Evolutionary conservation across 1,140 invertebrate species (phyloP), one percentile per base, ranked within the genome.

Genomic region (Calephelis nemesis): DNA sequence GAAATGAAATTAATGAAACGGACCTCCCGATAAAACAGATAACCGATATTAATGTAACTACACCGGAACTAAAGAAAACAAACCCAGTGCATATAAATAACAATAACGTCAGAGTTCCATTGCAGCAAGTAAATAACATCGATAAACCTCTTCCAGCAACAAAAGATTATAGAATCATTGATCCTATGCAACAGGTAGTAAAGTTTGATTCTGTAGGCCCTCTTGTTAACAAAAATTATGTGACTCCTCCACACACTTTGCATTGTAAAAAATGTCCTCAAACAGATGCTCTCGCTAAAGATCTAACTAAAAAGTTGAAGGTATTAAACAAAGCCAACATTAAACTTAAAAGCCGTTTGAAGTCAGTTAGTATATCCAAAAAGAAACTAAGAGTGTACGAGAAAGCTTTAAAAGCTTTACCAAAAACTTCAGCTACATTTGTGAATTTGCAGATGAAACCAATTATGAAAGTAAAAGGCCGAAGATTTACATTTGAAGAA

Each of bases 401-500:
- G 11, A 58, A 58, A 39, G 52, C 11, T 6, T 30, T 13, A 1
- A 39, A 30, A 9, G 4, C 10, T 6, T 30, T 58, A 11, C 19
- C 52, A 39, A 6, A 58, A 58, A 10, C 30, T 13, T 10, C 19
- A 12, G 52, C 52, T 7, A 58, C 52, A 30, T 58, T 58, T 12
- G 19, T 58, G 52, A 58, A 58, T 11, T 58, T 58, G 11, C 52
- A 58, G 30, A 58, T 58, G 52, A 58, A 39, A 10, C 19, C 52
- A 58, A 39, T 7, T 58, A 30, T 12, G 19, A 1, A 30, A 58
- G 8, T 15, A 39, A 58, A 39, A 58, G 52, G 52, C 10, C 52
- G 52, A 10, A 58, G 52, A 58, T 58, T 58, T 5, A 58, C 52
- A 12, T 58, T 39, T 58, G 19, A 58, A 11, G 52, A 58, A 58